Evolutionary conservation across 2,888 invertebrate genomes (phyloP), one percentile per base, ranked within the genome.

Genomic region (Venusia cambrica): DNA sequence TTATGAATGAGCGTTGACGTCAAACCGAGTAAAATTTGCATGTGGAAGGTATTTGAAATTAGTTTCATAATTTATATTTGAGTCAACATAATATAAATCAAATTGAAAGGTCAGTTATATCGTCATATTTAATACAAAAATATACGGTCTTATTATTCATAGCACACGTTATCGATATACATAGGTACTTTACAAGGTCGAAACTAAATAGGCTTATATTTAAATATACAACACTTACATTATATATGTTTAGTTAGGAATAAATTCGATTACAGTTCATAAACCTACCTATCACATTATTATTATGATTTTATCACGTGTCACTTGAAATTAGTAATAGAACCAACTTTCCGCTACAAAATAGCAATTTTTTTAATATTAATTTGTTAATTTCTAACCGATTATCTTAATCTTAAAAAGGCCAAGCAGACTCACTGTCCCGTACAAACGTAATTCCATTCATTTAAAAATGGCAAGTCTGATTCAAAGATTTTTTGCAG

Each of bases 1-100:
- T 79, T 69, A 74, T 84, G 83, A 84, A 84, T 85, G 85, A 65
- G 63, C 34, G 57, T 65, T 75, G 75, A 81, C 80, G 83, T 80
- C 73, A 73, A 56, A 39, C 44, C 46, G 52, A 48, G 61, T 61
- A 61, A 42, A 42, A 33, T 35, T 29, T 51, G 48, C 43, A 40
- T 55, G 25, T 29, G 24, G 35, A 22, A 34, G 31, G 32, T 39
- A 39, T 39, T 35, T 41, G 32, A 34, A 34, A 37, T 26, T 19
- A 11, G 18, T 29, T 30, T 21, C 33, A 18, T 22, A 12, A 28
- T 27, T 15, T 4, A 34, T 13, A 10, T 24, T 17, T 30, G 17
- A 34, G 35, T 36, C 29, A 34, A 18, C 28, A 9, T 33, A 48
- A 51, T n/a, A 46, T 43, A 45, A 42, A 45, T 29, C 26, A 20